Conservation (phyloP, 2,113 vertebrate genomes). For the Siniperca chuatsi region DNA sequence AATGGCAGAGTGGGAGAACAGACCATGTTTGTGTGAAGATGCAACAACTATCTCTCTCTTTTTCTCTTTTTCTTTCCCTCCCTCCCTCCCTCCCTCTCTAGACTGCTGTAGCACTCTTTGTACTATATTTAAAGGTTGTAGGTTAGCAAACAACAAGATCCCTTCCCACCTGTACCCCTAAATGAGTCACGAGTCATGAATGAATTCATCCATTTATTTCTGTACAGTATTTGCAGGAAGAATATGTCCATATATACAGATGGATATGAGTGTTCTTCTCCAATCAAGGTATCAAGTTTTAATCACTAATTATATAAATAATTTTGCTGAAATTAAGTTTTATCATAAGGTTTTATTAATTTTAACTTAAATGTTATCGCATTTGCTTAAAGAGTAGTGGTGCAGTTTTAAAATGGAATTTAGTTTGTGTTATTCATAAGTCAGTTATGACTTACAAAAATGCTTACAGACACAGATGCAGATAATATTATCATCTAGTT, state of each 20-base stretch:
- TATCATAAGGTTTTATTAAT: background rate
- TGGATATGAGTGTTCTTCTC: background rate
- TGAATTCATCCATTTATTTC: slow-evolving; percentile 59
- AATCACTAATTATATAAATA: background rate
- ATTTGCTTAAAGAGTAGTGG: background rate
- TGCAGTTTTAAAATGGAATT: background rate
- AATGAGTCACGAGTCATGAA: slow-evolving; percentile 78
- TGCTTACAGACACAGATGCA: background rate
- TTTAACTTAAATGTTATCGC: background rate
- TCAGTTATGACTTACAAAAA: background rate
- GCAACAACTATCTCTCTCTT: slow-evolving; percentile 77
- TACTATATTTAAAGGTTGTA: slow-evolving; percentile 80
- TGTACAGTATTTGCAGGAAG: slow-evolving; percentile 43
- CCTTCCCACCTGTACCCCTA: slow-evolving; percentile 73
- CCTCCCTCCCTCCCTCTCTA: slow-evolving; percentile 44
- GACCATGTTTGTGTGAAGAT: slow-evolving; percentile 82
- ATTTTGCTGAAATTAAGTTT: background rate
- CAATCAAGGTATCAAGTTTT: slow-evolving; percentile 1
- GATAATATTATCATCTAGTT: background rate
- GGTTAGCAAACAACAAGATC: slow-evolving; percentile 79
- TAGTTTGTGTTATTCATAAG: background rate
- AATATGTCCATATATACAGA: slow-evolving; percentile 11
- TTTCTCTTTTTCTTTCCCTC: slow-evolving; percentile 57
- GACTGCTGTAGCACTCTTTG: slow-evolving; percentile 72
- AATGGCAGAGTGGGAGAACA: slow-evolving; percentile 84